phyloP scores from a whole-genome alignment of 2,797 vertebrate genomes.

The Cheirogaleus major region DNA sequence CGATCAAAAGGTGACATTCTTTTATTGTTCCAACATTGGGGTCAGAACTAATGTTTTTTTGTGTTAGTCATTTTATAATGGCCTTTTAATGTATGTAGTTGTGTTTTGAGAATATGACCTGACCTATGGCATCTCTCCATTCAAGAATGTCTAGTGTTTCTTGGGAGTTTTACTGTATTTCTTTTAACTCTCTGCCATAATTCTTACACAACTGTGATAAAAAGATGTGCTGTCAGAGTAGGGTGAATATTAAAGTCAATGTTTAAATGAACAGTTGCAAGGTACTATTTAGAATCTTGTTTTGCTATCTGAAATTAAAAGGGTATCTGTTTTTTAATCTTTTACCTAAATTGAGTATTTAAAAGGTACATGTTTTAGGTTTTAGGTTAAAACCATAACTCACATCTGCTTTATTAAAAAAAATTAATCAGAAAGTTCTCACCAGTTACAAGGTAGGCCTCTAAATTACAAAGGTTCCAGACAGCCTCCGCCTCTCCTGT shows the following conservation, averaged over 20 bases:
- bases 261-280: neutral
- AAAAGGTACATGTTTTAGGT: neutral
- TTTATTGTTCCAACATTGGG: neutral
- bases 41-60: neutral
- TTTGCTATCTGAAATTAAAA: constrained; percentile 8
- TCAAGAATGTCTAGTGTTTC: neutral
- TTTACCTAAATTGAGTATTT: neutral
- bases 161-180: neutral
- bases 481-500: neutral
- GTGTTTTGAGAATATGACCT: constrained; percentile 1
- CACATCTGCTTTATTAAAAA: neutral
- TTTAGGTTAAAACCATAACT: constrained; percentile 32
- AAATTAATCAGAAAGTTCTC: neutral
- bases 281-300: neutral
- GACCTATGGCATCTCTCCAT: neutral
- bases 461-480: neutral
- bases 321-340: neutral
- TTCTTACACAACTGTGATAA: neutral
- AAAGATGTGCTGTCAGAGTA: neutral
- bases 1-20: neutral
- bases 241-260: neutral
- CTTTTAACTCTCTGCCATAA: neutral
- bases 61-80: neutral
- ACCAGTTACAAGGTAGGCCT: neutral
- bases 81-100: neutral